Evolutionary conservation across 2,797 vertebrate genomes (phyloP).

Genomic region (Cossypha caffra): DNA sequence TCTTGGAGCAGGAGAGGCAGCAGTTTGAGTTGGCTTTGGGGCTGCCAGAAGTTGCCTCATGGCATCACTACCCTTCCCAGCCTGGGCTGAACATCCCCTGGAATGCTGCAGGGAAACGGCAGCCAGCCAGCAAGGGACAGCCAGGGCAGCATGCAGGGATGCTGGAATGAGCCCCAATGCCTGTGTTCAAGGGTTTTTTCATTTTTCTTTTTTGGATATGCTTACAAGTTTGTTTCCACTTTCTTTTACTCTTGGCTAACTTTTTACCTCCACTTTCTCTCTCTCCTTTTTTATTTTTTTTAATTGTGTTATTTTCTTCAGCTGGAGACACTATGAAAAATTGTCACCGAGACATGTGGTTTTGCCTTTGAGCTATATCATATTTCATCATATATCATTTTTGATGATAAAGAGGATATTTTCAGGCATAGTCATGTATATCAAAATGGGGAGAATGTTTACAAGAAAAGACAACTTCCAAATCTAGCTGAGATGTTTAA

Average conservation of each 20-base stretch:
- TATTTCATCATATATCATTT: not conserved
- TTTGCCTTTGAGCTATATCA: not conserved
- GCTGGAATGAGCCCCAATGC: not conserved
- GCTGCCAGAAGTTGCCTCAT: not conserved
- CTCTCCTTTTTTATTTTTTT: not conserved
- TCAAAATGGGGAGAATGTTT: not conserved
- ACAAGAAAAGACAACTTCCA: not conserved
- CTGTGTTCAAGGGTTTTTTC: not conserved
- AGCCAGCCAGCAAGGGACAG: not conserved
- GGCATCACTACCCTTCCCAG: not conserved
- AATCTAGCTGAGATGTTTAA: not conserved
- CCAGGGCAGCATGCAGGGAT: not conserved
- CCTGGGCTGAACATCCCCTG: not conserved
- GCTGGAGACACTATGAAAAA: not conserved
- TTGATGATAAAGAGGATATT: not conserved
- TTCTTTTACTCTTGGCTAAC: not conserved
- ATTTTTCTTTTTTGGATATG: not conserved
- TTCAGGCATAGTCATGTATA: not conserved
- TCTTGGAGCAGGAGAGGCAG: not conserved
- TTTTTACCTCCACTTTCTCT: not conserved
- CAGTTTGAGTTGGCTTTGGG: not conserved
- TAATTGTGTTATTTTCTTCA: not conserved
- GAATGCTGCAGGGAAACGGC: not conserved
- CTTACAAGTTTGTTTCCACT: not conserved
- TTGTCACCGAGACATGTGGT: not conserved